Evolutionary conservation across 1,140 invertebrate genomes (phyloP).

Genomic region (Heliconius congener): DNA sequence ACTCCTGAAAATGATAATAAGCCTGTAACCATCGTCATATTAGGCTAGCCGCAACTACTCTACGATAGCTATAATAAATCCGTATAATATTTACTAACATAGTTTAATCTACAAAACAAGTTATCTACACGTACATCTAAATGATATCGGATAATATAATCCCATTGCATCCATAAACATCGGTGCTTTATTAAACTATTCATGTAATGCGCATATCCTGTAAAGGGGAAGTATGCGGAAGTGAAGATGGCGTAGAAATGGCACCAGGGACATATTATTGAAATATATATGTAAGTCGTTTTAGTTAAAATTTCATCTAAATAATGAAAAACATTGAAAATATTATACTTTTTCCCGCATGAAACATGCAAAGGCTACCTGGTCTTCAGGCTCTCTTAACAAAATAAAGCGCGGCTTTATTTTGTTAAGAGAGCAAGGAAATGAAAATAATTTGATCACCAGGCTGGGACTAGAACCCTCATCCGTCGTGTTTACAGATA

Average conservation of each 20-base stretch:
- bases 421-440: no score
- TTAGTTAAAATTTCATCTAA: no score
- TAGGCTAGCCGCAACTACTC: not conserved
- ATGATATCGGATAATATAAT: conserved; percentile 10
- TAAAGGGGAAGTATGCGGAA: conserved; percentile 19
- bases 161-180: conserved; percentile 18
- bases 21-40: no score
- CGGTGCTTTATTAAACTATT: conserved; percentile 34
- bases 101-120: not conserved
- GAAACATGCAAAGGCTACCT: no score
- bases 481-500: no score
- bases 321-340: no score
- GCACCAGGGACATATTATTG: not conserved
- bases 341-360: no score
- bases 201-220: conserved; percentile 36
- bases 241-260: not conserved
- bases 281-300: not conserved
- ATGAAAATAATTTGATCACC: no score
- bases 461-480: no score
- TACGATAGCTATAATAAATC: not conserved
- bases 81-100: not conserved
- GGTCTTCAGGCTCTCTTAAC: no score
- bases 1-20: no score
- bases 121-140: not conserved
- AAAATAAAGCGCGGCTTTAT: no score